These are phyloP conservation scores for Carlito syrichta DNA, from an alignment of 2,113 vertebrate species.

Conservation along the genomic window DNA sequence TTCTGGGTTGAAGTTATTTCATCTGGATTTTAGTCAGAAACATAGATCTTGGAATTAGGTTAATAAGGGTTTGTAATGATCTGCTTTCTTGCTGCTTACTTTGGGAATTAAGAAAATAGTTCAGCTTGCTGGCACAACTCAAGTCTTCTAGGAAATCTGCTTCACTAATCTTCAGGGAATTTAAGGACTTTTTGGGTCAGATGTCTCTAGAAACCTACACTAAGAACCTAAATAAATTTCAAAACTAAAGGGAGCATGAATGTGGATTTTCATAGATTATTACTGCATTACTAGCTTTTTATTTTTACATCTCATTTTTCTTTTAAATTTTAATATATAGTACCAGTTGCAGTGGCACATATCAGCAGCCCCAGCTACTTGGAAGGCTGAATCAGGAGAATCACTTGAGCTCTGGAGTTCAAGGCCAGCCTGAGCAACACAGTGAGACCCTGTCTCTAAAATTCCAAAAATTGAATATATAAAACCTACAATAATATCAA, in stretches of 20 bases:
- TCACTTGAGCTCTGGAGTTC: not conserved
- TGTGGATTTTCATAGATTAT: not conserved
- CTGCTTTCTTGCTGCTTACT: slow-evolving; percentile 23
- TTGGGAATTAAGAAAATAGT: not conserved
- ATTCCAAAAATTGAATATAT: not conserved
- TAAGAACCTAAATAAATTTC: not conserved
- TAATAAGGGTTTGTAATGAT: slow-evolving; percentile 37
- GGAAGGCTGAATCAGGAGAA: not conserved
- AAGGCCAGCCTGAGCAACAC: not conserved
- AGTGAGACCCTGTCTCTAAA: not conserved
- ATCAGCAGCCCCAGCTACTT: not conserved
- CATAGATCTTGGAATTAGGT: slow-evolving; percentile 39
- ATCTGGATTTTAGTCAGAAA: slow-evolving; percentile 21
- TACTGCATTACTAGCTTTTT: not conserved
- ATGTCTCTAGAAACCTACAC: not conserved
- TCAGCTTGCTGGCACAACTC: not conserved
- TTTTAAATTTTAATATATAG: not conserved
- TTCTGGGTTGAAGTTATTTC: slow-evolving; percentile 6
- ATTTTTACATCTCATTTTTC: not conserved
- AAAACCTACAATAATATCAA: not conserved
- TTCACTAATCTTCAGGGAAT: not conserved
- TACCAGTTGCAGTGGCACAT: not conserved
- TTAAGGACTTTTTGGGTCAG: not conserved
- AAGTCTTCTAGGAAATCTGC: not conserved
- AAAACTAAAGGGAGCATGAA: not conserved